Evolutionary conservation across 2,113 vertebrate species (phyloP).

Genomic region (Fulica atra): DNA sequence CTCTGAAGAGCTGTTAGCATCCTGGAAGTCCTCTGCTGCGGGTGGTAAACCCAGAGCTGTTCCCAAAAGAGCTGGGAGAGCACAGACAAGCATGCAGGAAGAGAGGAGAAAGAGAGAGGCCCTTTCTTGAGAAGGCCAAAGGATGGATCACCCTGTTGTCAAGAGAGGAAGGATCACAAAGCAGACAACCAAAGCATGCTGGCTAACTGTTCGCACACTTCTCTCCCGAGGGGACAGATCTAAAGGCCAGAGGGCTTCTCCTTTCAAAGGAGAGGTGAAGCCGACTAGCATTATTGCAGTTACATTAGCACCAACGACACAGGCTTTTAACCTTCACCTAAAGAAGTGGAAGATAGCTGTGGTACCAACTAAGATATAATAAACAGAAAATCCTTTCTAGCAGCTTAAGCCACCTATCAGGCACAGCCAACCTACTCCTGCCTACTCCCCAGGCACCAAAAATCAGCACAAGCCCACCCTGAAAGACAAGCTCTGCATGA

Average conservation of each 20-base stretch:
- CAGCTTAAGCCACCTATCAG: neutral
- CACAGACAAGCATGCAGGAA: accelerated
- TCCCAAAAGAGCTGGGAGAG: neutral
- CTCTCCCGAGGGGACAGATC: neutral
- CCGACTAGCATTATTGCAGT: neutral
- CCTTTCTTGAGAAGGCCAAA: neutral
- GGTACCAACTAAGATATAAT: neutral
- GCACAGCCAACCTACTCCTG: neutral
- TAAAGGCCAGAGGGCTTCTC: neutral
- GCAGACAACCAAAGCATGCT: neutral
- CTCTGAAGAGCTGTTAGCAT: neutral
- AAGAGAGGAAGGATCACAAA: neutral
- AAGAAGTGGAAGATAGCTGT: neutral
- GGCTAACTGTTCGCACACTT: neutral
- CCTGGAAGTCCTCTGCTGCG: neutral
- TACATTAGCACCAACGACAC: neutral
- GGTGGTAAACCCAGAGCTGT: neutral
- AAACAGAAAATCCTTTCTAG: neutral
- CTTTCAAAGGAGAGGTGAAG: neutral
- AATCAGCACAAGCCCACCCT: neutral
- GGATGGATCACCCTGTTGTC: neutral
- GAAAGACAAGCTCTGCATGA: accelerated
- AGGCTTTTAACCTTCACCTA: neutral
- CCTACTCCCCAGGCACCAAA: neutral
- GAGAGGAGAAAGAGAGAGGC: neutral